These are phyloP conservation scores for Calyptomena viridis DNA, from an alignment of 2,113 vertebrate species.

Conservation along the genomic window DNA sequence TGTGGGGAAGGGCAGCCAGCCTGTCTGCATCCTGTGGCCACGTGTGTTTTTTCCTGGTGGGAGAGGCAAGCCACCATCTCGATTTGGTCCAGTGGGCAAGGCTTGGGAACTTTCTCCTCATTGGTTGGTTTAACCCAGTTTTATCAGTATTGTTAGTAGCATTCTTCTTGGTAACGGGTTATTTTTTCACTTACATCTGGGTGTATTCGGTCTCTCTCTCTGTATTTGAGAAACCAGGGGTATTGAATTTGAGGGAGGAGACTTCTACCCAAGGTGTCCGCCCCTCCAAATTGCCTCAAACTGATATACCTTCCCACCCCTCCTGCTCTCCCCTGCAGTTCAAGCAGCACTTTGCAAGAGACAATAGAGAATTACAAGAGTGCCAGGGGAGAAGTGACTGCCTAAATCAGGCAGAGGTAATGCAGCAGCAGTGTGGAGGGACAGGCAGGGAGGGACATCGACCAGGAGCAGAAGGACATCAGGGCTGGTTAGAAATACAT, in stretches of 20 bases:
- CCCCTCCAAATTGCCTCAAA: not conserved
- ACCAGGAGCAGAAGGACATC: not conserved
- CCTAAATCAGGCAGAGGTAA: not conserved
- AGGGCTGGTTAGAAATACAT: not conserved
- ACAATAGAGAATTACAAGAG: not conserved
- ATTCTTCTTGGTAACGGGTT: not conserved
- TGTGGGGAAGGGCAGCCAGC: not conserved
- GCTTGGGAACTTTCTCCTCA: not conserved
- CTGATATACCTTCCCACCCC: not conserved
- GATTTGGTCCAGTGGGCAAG: not conserved
- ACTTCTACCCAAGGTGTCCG: too few relatives aligned
- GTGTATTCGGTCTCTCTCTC: not conserved
- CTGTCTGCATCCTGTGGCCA: not conserved
- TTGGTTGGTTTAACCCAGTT: not conserved
- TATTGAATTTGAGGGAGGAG: not conserved
- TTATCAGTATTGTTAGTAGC: not conserved
- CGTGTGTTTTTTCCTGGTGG: not conserved
- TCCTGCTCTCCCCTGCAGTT: not conserved
- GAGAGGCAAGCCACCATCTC: not conserved
- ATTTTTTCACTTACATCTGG: not conserved
- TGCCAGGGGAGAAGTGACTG: not conserved
- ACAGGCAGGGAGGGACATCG: not conserved
- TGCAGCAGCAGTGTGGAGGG: accelerated
- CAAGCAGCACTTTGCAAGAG: not conserved
- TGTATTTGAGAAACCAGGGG: not conserved